phyloP scores from a whole-genome alignment of 2,113 vertebrate genomes.

The Xenopus borealis region DNA sequence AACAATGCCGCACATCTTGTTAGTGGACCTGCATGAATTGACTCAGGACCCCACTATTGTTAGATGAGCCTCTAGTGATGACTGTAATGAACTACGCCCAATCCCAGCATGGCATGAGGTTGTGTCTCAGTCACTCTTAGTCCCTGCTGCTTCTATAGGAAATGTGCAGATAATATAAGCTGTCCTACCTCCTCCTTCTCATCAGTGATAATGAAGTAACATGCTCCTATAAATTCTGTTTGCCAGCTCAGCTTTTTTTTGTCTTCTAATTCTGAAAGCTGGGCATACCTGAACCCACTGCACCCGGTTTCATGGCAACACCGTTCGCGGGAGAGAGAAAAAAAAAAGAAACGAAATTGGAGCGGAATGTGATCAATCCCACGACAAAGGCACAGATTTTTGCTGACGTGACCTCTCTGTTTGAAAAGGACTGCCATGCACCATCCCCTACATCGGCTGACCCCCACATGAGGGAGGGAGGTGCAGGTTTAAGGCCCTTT shows the following conservation, averaged over 20 bases:
- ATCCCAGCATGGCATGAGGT: too few relatives aligned
- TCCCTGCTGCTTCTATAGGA: too few relatives aligned
- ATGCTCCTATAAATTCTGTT: conserved; percentile 60
- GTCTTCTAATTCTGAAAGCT: conserved; percentile 69
- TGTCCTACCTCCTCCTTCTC: neutral
- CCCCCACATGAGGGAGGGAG: conserved; percentile 8
- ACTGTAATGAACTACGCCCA: too few relatives aligned
- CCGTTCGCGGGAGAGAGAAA: conserved; percentile 64
- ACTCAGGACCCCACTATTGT: too few relatives aligned
- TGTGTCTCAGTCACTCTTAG: too few relatives aligned
- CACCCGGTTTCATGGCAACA: conserved; percentile 92
- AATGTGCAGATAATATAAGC: too few relatives aligned
- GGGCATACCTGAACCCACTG: conserved; percentile 89
- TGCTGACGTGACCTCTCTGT: conserved; percentile 69
- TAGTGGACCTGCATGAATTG: too few relatives aligned
- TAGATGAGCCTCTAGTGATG: too few relatives aligned
- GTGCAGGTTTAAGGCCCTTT: conserved; percentile 18
- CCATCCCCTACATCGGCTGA: neutral
- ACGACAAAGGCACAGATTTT: conserved; percentile 76
- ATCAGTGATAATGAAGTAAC: conserved; percentile 57
- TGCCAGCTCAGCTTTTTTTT: conserved; percentile 55
- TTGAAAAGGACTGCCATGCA: conserved; percentile 57
- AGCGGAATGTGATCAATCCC: conserved; percentile 74
- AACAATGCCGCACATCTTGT: too few relatives aligned
- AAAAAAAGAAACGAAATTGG: conserved; percentile 56